Base-by-base conservation (phyloP, 2,113 vertebrate species). In the Clarias batrachus region DNA sequence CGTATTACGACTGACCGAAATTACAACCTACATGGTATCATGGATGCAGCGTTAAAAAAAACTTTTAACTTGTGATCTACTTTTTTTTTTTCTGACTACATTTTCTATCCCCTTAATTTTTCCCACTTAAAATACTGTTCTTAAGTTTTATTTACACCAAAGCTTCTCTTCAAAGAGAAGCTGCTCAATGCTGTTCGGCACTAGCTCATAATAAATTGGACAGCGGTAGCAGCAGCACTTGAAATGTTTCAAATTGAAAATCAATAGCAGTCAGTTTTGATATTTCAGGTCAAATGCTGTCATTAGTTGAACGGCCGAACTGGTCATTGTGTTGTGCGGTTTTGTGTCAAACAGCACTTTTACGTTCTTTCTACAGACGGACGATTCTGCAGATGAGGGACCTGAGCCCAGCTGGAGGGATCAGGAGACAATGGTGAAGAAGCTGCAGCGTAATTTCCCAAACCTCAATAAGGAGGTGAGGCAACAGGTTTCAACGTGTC, bases 401-500 rank as follows among this genome's bases (percentile, higher is more conserved):
- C 93, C 94, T 33, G 91, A 91, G 87, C 94, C 90, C 87, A 93
- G 92, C 62, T 94, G 94, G 95, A 94, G 94, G 86, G 95, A 94
- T 65, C 95, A 95, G 91, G 96, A 97, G 90, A 90, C 91, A 83
- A 94, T 96, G 91, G 94, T 97, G 62, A 91, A 91, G 89, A 96
- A 93, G 89, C 93, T 97, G 48, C 95, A 96, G 86, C 93, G 93
- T 81, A 93, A 91, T 83, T 97, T 97, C 90, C 96, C 96, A 41
- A 90, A 89, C 87, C 82, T 97, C 87, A 95, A 96, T 91, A 96
- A 96, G 87, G 94, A 96, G 93, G 96, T 97, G 89, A 95, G 94
- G 33, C 33, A 57, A 25, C 48, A 77, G 12, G 48, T 54, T n/a
- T 54, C 23, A 77, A 27, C 4, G 12, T 25, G 37, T 52, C 23